Base-by-base conservation (phyloP, 2,888 invertebrate genomes). In the Eupithecia abbreviata region DNA sequence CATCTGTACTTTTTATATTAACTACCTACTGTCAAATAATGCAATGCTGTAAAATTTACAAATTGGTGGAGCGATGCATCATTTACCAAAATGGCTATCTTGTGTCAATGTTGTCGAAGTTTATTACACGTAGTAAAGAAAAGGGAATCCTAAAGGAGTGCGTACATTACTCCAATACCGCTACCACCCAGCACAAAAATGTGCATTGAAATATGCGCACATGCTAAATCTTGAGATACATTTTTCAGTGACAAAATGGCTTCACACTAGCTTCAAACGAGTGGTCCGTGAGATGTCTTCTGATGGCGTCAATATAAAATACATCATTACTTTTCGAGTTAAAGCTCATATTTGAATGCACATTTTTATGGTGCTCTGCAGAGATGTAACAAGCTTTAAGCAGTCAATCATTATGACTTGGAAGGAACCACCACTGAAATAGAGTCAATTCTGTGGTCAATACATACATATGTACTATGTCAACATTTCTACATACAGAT, bases 21-120 rank as follows among this genome's bases (percentile, higher is more conserved):
- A 47, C n/a, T 43, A 18, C n/a, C n/a, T 43, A 30, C n/a, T 68
- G 45, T 68, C 18, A 68, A 69, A 69, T 68, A 65, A 65, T 41
- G 65, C 66, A 15, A 41, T 55, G 55, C 55, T 58, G 18, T 58
- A 55, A n/a, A n/a, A 58, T 42, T 66, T 66, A 66, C 66, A 42
- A 42, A 66, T 42, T 66, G 66, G 66, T 5, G 42, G 42, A 42
- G 15, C 13, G 7, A 66, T 66, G 4, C 30, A 42, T 66, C 42
- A 10, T 15, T 42, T 4, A 66, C 66, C 15, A 66, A 42, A 15
- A 42, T 66, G 66, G 42, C 42, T 42, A 18, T 66, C 42, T 66
- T 66, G 41, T 66, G 7, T 66, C 66, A 15, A 66, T 18, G 10
- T 62, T 66, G 42, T 6, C 66, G 15, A 66, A 42, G 9, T 62